Base-by-base conservation (phyloP, 2,888 invertebrate species). In the Dexiosoma caninum region DNA sequence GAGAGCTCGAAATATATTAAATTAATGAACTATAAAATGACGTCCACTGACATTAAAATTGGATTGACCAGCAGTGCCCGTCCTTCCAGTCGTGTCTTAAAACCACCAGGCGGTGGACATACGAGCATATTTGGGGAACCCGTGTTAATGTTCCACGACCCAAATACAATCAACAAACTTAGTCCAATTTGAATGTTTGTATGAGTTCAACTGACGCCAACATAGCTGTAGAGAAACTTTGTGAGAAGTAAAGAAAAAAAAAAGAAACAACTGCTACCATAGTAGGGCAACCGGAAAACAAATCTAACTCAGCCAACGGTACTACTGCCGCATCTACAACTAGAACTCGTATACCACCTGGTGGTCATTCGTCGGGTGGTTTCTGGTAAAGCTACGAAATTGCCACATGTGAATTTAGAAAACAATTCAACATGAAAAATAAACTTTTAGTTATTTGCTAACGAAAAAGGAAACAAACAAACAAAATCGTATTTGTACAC, bases 31-130 rank as follows among this genome's bases (percentile, higher is more conserved):
- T n/a, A n/a, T n/a, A 57, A 75, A 67, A 89, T 89, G 89, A 89
- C 89, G 57, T 88, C 93, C 40, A 92, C 92, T 85, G 90, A 91
- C 69, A 90, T 92, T 86, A 92, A 92, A 90, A 91, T 93, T 85
- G 93, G 93, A 57, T 90, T 93, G 53, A 89, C 86, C 69, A 90
- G 89, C 59, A 91, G 90, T 78, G 85, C 91, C 75, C 90, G 92
- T 83, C 86, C 90, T 83, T 93, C 93, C 7, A 92, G 91, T 87
- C 91, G 94, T 86, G 94, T 94, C 85, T 91, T 94, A 55, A 93
- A 93, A 85, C 94, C 94, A 69, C 94, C 94, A 16, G 94, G 94
- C 85, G 94, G 94, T 82, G 94, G 93, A 0, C 93, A 93, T 88
- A 93, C 93, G 27, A 93, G 94, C 86, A 93, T 94, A 88, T 94